Conservation (phyloP, 2,888 invertebrate genomes). For the Trypoxylon attenuatum region DNA sequence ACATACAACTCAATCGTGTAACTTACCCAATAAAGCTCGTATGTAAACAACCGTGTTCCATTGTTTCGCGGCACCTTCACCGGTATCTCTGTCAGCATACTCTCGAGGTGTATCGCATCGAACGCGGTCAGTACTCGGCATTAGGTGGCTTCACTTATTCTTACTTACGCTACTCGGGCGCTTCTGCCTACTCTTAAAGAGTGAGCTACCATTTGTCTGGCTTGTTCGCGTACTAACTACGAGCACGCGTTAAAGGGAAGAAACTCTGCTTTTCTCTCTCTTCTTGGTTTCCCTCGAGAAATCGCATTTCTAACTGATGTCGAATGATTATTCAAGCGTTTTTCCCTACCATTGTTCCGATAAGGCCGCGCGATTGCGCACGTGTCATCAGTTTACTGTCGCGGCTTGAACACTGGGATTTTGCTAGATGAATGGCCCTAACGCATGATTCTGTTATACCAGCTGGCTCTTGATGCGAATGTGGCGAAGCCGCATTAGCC, state of each 20-base stretch:
- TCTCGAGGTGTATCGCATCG: slow-evolving; percentile 55
- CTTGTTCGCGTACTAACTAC: slow-evolving; percentile 58
- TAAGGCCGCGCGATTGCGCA: slow-evolving; percentile 14
- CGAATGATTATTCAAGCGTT: slow-evolving; percentile 46
- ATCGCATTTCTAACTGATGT: slow-evolving; percentile 49
- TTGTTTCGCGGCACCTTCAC: too few species aligned
- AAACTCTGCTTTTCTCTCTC: too few species aligned
- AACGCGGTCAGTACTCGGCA: slow-evolving; percentile 55
- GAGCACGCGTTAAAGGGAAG: too few species aligned
- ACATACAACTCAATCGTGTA: too few species aligned
- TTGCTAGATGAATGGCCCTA: not conserved
- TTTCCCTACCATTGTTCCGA: slow-evolving; percentile 40
- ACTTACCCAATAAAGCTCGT: too few species aligned
- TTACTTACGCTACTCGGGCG: slow-evolving; percentile 59
- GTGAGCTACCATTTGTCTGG: slow-evolving; percentile 63
- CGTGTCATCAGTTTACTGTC: slow-evolving; percentile 3
- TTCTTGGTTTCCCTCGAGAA: too few species aligned
- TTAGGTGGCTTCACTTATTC: slow-evolving; percentile 64
- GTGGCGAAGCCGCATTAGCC: too few species aligned
- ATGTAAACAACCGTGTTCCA: slow-evolving; percentile 27
- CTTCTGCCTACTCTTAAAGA: slow-evolving; percentile 47
- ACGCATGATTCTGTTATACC: not conserved
- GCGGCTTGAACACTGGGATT: not conserved
- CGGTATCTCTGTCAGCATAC: slow-evolving; percentile 32
- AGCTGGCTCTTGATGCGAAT: too few species aligned